Base-by-base conservation (phyloP, 1,140 invertebrate genomes). In the Sycophaga agraensis region DNA sequence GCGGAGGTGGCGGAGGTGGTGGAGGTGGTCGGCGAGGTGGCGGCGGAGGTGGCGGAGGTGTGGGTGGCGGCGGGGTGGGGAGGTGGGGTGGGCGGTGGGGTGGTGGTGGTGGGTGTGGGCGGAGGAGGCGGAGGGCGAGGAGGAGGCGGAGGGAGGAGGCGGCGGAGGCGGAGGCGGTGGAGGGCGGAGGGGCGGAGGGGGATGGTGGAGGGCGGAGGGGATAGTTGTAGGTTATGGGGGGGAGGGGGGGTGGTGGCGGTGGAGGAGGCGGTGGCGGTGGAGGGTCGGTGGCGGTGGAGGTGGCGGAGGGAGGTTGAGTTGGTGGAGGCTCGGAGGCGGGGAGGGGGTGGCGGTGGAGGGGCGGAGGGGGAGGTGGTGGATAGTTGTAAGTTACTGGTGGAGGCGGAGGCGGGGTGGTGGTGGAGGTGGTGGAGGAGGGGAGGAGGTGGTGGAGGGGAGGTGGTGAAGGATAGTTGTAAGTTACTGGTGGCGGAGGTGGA, bases 381-480 rank as follows among this genome's bases (percentile, higher is more conserved):
- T 65, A 62, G 7, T 31, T 65, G 2, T 59, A 53, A 0, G 39
- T n/a, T 11, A 45, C 43, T 14, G 12, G 7, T 31, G 50, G 53
- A 6, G 56, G 43, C 2, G 49, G 60, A 17, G 57, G 39, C 0
- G 62, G 57, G 4, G 63, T 4, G 53, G n/a, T 59, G 62, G 3
- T 59, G 65, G 1, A 59, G 53, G 11, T 51, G 57, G 8, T 58
- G 48, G 2, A 57, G 55, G 9, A 65, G 55, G 5, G 66, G 46
- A 2, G 69, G 62, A n/a, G 64, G 63, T 0, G 64, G 60, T 11
- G 64, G 64, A 5, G 59, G 61, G 64, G 57, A 11, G 64, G 60
- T 2, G 60, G 58, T 12, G 65, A 17, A 5, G 70, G 63, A 58
- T 66, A 64, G 54, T 58, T 66, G 55, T 51, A 51, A 22, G 63